Evolutionary conservation across 2,797 vertebrate species (phyloP), one percentile per base, ranked within the genome.

Genomic region (Hydrolagus colliei): DNA sequence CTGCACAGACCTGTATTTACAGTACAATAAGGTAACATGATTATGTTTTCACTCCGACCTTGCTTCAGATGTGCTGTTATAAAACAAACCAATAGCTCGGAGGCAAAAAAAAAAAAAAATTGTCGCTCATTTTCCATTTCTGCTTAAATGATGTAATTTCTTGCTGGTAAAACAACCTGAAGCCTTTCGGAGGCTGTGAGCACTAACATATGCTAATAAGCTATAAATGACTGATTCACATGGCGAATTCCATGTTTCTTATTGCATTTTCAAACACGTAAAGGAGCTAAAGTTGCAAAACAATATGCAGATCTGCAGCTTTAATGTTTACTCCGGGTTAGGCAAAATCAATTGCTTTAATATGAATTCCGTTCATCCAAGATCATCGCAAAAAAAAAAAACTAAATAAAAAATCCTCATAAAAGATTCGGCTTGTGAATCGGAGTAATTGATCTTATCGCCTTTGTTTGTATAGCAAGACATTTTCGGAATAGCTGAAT

Each of bases 151-250:
- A 84, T 84, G 79, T 84, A 84, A 84, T 84, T 84, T 84, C 79
- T 63, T 84, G 79, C 79, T 84, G 79, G 79, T 84, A 84, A 84
- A 84, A 84, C 79, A 84, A 84, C 79, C 79, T 84, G 68, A 84
- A 84, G 79, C 79, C 79, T 84, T 84, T 84, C 71, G 41, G 79
- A 84, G 79, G 67, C 79, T 84, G 79, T 84, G 79, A 84, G 71
- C 79, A 84, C 79, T 84, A 84, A 84, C 79, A 84, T 84, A 84
- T 84, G 79, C 79, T 84, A 84, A 84, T 84, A 84, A 84, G 79
- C 79, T 68, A 84, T 84, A 84, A 84, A 84, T 84, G 79, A 84
- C 79, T 84, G 79, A 32, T 84, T 84, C 79, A 84, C 63, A 84
- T 6, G 32, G 79, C 63, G 71, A 84, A 84, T 84, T 84, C 79